Evolutionary conservation across 2,113 vertebrate species (phyloP).

Genomic region (Alouatta palliata): DNA sequence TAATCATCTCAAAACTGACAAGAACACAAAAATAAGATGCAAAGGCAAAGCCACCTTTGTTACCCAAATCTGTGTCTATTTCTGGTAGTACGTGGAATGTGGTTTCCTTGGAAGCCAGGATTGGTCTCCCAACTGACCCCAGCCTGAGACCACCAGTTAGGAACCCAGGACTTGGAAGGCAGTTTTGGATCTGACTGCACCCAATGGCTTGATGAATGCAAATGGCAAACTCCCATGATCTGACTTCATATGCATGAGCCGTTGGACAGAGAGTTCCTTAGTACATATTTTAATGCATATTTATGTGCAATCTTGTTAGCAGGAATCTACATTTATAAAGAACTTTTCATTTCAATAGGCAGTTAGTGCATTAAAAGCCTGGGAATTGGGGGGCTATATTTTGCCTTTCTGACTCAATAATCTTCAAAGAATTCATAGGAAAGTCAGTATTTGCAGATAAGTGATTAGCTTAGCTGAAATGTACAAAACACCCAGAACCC

Average conservation of each 20-base stretch:
- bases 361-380: neutral
- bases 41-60: neutral
- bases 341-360: neutral
- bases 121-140: neutral
- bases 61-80: neutral
- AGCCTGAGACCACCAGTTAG: neutral
- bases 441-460: neutral
- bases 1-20: neutral
- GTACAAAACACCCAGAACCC: neutral
- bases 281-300: neutral
- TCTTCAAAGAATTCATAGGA: neutral
- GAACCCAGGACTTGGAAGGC: neutral
- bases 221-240: neutral
- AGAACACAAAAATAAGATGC: neutral
- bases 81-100: neutral
- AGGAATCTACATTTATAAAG: neutral
- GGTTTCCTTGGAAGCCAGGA: neutral
- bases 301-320: neutral
- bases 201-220: neutral
- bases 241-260: neutral
- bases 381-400: neutral
- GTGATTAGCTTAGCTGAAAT: neutral
- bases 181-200: neutral
- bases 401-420: neutral
- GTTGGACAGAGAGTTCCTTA: neutral